Evolutionary conservation across 1,140 invertebrate species (phyloP), one percentile per base, ranked within the genome.

Genomic region (Neodiprion lecontei): DNA sequence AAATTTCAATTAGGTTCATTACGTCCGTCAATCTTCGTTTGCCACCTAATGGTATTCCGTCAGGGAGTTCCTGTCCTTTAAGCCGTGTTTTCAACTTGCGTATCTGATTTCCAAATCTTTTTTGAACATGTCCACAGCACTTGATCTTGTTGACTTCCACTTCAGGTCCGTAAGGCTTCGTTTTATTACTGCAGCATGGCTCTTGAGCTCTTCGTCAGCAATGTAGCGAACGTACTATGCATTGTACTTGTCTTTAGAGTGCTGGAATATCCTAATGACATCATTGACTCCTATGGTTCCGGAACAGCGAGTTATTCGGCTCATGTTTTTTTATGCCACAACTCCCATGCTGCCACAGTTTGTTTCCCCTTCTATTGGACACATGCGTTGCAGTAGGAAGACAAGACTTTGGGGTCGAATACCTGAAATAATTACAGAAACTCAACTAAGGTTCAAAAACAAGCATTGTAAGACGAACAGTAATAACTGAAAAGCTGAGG

Each of bases 151-250:
- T 21, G 17, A 21, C 17, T 21, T 21, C 11, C 11, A 65, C 67
- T 10, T 68, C 17, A 48, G 68, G 68, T 69, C 68, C 68, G 23
- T 69, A 69, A 8, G 68, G 68, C 68, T n/a, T 28, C 49, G 68
- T 11, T 11, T 28, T 28, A 28, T 5, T 14, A 69, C 7, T 69
- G 7, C 21, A 10, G 68, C 11, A 48, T 69, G 49, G 68, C 68
- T 69, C 23, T 69, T 69, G 9, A 48, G 47, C 11, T 69, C 68
- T 10, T 48, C 68, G 21, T 69, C 68, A n/a, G 40, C 68, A 23
- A 69, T 69, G 23, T 69, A 69, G 14, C 21, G 1, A 11, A 21
- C 21, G 49, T 48, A 12, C 49, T 69, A 48, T 12, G 49, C 68
- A 28, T 69, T 21, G 23, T 69, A 69, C n/a, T 69, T 69, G 40